These are phyloP conservation scores for Tortrix viridana DNA, from an alignment of 2,888 invertebrate genomes.

Conservation along the genomic window DNA sequence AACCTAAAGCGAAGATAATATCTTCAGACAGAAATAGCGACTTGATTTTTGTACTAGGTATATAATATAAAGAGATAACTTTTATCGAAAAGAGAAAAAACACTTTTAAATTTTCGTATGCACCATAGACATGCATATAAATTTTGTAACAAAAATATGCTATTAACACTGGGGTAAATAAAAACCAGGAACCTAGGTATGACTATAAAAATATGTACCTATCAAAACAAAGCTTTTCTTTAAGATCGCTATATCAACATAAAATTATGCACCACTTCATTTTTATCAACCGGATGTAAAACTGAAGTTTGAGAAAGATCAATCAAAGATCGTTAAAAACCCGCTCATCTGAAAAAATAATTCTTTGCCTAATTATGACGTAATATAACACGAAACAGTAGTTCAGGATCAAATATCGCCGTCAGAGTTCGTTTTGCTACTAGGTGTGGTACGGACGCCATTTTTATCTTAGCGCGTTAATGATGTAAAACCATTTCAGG, in stretches of 20 bases:
- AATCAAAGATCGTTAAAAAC: slow-evolving; percentile 21
- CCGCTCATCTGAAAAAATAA: slow-evolving; percentile 25
- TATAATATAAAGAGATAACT: too few species aligned
- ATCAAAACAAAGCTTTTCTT: neutral
- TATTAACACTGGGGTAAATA: too few species aligned
- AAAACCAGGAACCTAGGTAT: too few species aligned
- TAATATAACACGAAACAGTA: slow-evolving; percentile 64
- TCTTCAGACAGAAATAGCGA: too few species aligned
- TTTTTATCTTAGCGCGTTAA: slow-evolving; percentile 51
- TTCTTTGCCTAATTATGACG: slow-evolving; percentile 63
- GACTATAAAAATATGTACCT: too few species aligned
- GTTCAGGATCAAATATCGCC: slow-evolving; percentile 53
- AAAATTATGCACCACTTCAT: slow-evolving; percentile 5
- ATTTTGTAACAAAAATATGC: too few species aligned
- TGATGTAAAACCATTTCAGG: slow-evolving; percentile 41
- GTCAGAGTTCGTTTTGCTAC: slow-evolving; percentile 55
- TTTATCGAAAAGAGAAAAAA: too few species aligned
- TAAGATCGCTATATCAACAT: slow-evolving; percentile 10
- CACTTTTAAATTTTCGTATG: too few species aligned
- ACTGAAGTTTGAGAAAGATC: slow-evolving; percentile 15
- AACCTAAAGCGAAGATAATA: too few species aligned
- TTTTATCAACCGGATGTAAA: slow-evolving; percentile 12
- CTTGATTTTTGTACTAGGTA: too few species aligned
- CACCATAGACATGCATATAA: too few species aligned
- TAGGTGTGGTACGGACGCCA: slow-evolving; percentile 51